Percentiles rank a stretch among this genome's conserved stretches.
These are phyloP conservation scores for Spilogale gracilis DNA, from an alignment of 2,113 vertebrate species.

Conservation along the genomic window DNA sequence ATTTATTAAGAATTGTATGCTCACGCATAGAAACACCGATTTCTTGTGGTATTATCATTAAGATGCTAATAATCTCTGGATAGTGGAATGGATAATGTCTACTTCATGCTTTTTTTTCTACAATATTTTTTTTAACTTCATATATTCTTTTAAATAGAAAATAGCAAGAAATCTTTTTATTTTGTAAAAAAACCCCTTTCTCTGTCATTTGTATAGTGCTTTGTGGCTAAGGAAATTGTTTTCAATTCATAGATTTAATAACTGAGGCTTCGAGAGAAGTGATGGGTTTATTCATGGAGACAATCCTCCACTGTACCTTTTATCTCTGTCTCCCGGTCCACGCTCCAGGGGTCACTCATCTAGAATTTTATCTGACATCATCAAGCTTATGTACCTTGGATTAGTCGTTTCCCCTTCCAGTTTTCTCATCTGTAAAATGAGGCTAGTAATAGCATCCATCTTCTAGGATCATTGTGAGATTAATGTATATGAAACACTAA, in stretches of 20 bases:
- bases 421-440: constrained; percentile 11
- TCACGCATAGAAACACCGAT: not conserved
- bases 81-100: not conserved
- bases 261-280: not conserved
- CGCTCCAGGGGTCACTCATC: too few relatives aligned
- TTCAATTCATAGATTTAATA: not conserved
- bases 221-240: not conserved
- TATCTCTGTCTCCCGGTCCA: not conserved
- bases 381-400: not conserved
- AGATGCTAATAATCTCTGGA: not conserved
- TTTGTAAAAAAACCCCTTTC: not conserved
- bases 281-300: not conserved
- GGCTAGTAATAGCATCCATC: not conserved
- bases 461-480: not conserved
- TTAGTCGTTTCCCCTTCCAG: not conserved
- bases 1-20: not conserved
- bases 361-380: not conserved
- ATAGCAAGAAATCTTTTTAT: not conserved
- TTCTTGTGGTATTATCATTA: not conserved
- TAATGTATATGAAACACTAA: not conserved
- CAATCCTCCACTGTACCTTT: not conserved
- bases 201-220: not conserved
- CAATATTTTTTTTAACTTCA: not conserved
- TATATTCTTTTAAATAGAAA: constrained; percentile 3
- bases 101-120: not conserved